Conservation (phyloP, 2,113 vertebrate genomes). For the Heterocephalus glaber region DNA sequence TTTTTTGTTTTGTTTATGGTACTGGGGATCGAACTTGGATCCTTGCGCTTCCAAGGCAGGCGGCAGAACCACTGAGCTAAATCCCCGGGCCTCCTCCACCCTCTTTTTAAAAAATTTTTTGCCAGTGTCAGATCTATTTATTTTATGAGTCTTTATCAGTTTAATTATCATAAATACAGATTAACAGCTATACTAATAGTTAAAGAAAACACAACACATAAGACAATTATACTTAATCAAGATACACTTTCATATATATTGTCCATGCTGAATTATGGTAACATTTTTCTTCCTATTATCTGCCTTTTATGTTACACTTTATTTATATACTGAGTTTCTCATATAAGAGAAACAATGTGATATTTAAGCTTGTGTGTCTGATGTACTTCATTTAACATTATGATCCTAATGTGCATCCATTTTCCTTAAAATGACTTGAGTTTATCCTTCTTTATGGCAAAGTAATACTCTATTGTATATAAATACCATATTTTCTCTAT, state of each 20-base stretch:
- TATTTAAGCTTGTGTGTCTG: background rate
- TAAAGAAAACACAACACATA: too few relatives aligned
- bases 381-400: background rate
- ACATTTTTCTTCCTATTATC: background rate
- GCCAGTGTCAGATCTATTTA: background rate
- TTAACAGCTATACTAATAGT: background rate
- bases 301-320: background rate
- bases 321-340: background rate
- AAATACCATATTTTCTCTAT: background rate
- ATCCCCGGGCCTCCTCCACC: too few relatives aligned
- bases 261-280: background rate
- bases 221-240: background rate
- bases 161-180: background rate
- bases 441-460: background rate
- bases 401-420: background rate
- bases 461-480: background rate
- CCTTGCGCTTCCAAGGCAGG: too few relatives aligned
- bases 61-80: too few relatives aligned
- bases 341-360: background rate
- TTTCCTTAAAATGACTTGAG: background rate
- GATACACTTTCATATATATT: background rate
- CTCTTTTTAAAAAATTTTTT: background rate
- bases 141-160: background rate
- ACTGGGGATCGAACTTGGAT: too few relatives aligned
- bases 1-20: too few relatives aligned